A percentile compares a stretch with the other conserved stretches of the same genome.
Evolutionary conservation across 2,888 invertebrate species (phyloP).

Genomic region (Oscheius sp.): DNA sequence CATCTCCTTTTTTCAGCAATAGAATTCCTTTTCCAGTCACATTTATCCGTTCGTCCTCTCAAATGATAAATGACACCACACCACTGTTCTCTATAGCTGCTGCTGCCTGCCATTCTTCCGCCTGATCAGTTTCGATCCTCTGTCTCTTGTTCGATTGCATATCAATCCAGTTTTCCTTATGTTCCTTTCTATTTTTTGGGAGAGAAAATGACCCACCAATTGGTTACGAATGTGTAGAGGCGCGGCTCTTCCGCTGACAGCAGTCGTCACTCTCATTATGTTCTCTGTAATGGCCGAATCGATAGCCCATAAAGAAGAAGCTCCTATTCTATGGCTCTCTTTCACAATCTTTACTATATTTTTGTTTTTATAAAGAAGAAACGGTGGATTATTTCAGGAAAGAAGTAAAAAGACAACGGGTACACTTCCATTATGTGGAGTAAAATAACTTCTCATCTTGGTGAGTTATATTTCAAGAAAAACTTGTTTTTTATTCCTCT

Average conservation of each 20-base stretch:
- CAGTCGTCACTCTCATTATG: constrained; percentile 38
- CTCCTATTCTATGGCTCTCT: constrained; percentile 1
- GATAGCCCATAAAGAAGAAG: constrained; percentile 35
- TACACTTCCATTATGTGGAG: constrained; percentile 59
- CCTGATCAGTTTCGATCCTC: neutral
- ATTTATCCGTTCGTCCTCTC: neutral
- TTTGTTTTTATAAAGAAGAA: neutral
- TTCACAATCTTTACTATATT: neutral
- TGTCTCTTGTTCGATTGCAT: neutral
- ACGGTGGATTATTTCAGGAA: neutral
- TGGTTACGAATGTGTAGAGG: neutral
- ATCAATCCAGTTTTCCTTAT: neutral
- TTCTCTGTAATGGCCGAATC: constrained; percentile 37
- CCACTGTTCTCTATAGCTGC: no score
- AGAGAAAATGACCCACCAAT: no score
- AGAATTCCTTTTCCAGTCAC: neutral
- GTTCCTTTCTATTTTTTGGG: neutral
- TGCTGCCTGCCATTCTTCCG: no score
- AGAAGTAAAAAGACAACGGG: constrained; percentile 8
- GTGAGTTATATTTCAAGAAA: constrained; percentile 42
- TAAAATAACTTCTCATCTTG: constrained; percentile 70
- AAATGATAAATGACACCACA: no score
- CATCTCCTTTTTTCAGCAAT: neutral
- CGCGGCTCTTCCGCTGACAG: neutral
- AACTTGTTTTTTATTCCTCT: neutral